Base-by-base conservation (phyloP, 2,797 vertebrate genomes). In the Poecilia wingei region DNA sequence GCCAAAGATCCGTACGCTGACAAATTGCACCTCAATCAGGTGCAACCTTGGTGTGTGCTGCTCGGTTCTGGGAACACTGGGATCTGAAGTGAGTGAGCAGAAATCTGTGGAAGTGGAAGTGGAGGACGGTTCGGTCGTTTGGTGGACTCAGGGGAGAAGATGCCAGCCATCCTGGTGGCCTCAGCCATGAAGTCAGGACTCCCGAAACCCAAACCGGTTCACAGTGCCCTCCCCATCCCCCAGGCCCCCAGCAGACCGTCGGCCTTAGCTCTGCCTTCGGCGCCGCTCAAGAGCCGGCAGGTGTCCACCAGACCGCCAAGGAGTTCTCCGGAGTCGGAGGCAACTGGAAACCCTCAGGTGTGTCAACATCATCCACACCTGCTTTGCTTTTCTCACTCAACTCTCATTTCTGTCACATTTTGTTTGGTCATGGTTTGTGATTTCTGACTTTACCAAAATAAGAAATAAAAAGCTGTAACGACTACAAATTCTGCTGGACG, bases 131-230 rank as follows among this genome's bases (percentile, higher is more conserved):
- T 47, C 6, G 36, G 74, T 85, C 79, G 49, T 57, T 69, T 25
- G 74, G 78, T 41, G 41, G 74, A 73, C 9, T 85, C 61, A 87
- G 83, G 81, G 83, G 81, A 86, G 96, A 99, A 98, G 94, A 99
- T 99, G 98, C 98, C 98, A 95, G 96, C 97, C 94, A 97, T 99
- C 94, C 96, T 98, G 92, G 96, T 98, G 90, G 96, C 96, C 93
- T 97, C 97, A 91, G 98, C 97, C 93, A 99, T 99, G 97, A 99
- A 99, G 94, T 99, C 98, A 8, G 98, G 98, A 96, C 97, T 99
- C 89, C 97, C 98, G 80, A 99, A 98, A 91, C 97, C 98, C 88
- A 98, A 98, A 95, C 98, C 98, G 64, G 95, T 98, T 78, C 97
- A 98, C 95, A 99, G 97, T 33, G 98, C 98, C 74, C 95, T 96